Base-by-base conservation (phyloP, 2,797 vertebrate species). In the Brachyalestes nurse region DNA sequence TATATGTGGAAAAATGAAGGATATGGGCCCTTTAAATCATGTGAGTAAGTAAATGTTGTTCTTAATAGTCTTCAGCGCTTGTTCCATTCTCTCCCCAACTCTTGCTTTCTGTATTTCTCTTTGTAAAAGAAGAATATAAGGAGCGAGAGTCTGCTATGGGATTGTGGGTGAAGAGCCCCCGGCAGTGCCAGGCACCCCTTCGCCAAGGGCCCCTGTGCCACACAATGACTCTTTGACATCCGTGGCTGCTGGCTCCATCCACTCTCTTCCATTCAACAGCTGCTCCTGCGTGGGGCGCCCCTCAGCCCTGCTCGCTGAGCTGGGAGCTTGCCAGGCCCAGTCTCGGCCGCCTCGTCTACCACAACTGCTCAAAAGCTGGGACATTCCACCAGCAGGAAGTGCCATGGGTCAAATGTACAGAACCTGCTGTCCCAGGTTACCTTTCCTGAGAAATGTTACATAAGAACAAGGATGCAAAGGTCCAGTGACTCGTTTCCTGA, bases 191-290 rank as follows among this genome's bases (percentile, higher is more conserved):
- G 83, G 79, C 83, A 69, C 83, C 75, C 83, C 57, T 78, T 49
- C 70, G 75, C 57, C 64, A 38, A 67, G 45, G 51, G 69, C 62
- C 25, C 55, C 74, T 55, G 53, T 58, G 38, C 60, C 19, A 72
- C 83, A 84, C 83, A 84, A 84, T 81, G 77, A 80, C 64, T 78
- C 83, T 81, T 84, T 81, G 66, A 82, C 67, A 77, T 65, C 13
- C 38, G 49, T 45, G 60, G 34, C n/a, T 17, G 49, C 57, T 70
- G 55, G 55, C 3, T 75, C 55, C 51, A 23, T 75, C 72, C 61
- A 75, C 65, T 75, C 57, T 64, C 65, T 58, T 62, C 71, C 53
- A 76, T 77, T 83, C 55, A 75, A 49, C 75, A 81, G 70, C 79
- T 81, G 83, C 75, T 81, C 67, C 57, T 14, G 25, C 53, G 65